A percentile compares a stretch with the other conserved stretches of the same genome.
Conservation (phyloP, 2,888 invertebrate genomes). For the Calephelis perditalis region DNA sequence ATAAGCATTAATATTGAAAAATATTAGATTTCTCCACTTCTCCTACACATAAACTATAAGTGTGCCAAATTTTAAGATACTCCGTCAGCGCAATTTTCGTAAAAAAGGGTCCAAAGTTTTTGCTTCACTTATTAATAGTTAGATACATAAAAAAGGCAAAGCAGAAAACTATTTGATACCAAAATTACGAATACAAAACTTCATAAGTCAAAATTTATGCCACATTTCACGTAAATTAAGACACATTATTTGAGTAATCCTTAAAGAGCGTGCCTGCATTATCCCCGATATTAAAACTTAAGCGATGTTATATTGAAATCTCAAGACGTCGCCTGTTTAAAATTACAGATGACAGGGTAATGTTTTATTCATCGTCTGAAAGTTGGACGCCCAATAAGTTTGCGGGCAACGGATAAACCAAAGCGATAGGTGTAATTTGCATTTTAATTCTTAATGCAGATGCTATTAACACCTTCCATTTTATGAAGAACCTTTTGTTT, state of each 20-base stretch:
- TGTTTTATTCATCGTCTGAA: conserved; percentile 61
- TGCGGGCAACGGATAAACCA: conserved; percentile 24
- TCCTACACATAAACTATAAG: too few relatives aligned
- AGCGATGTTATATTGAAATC: conserved; percentile 38
- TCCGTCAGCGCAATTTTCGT: too few relatives aligned
- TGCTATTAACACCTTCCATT: conserved; percentile 29
- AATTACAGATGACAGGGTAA: conserved; percentile 59
- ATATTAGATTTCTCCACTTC: too few relatives aligned
- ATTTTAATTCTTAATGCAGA: conserved; percentile 30
- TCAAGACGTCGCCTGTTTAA: conserved; percentile 57
- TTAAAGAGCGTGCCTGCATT: conserved; percentile 17
- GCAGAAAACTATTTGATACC: too few relatives aligned
- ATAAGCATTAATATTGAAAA: too few relatives aligned
- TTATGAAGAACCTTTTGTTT: conserved; percentile 8
- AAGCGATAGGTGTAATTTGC: conserved; percentile 33
- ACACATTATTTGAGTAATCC: conserved; percentile 9
- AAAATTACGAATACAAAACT: neutral
- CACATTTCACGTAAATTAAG: conserved; percentile 15
- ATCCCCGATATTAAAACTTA: conserved; percentile 28
- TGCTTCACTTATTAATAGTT: too few relatives aligned
- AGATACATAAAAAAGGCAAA: too few relatives aligned
- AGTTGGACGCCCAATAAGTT: conserved; percentile 51
- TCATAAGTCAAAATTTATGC: neutral
- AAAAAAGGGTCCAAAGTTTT: too few relatives aligned
- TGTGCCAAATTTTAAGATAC: too few relatives aligned